phyloP scores from a whole-genome alignment of 2,888 invertebrate genomes.

The Mantis religiosa region DNA sequence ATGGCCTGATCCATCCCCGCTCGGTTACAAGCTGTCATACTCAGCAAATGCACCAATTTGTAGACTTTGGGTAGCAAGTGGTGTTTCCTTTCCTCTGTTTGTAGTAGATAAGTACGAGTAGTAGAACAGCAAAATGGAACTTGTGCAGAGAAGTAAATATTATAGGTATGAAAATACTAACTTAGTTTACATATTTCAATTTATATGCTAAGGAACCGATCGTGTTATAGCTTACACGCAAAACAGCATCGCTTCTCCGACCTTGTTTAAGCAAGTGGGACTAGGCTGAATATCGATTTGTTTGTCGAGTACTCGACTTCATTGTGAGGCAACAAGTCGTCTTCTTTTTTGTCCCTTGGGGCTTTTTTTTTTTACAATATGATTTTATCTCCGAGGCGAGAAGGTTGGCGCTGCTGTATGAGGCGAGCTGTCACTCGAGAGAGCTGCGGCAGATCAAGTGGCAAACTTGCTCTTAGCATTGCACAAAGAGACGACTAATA shows the following conservation, averaged over 20 bases:
- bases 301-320: not conserved
- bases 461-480: not conserved
- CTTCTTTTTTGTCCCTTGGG: not conserved
- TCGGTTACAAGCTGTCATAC: no score
- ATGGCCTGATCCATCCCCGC: no score
- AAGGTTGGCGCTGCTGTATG: not conserved
- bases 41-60: no score
- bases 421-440: not conserved
- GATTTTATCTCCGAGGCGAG: not conserved
- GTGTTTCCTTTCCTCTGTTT: no score
- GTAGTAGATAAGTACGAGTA: no score
- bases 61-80: no score
- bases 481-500: not conserved
- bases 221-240: not conserved
- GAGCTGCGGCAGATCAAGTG: not conserved
- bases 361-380: not conserved
- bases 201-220: not conserved
- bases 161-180: no score
- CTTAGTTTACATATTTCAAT: no score
- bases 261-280: not conserved
- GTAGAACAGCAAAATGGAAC: no score
- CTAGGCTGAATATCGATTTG: not conserved
- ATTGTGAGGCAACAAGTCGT: not conserved
- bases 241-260: not conserved
- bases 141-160: no score